Base-by-base conservation (phyloP, 2,888 invertebrate genomes). In the Nezara viridula region DNA sequence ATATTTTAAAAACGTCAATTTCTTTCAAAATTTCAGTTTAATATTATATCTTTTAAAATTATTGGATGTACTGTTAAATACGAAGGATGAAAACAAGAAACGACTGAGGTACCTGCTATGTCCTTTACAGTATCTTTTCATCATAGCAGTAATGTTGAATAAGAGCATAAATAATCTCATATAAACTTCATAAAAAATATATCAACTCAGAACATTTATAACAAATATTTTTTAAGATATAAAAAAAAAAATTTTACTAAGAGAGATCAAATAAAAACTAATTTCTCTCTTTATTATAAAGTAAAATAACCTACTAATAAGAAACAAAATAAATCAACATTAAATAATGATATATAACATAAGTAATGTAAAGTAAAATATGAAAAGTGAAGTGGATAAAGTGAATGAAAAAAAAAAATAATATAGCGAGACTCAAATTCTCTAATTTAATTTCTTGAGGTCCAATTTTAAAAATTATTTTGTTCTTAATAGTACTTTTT, bases 71-170 rank as follows among this genome's bases (percentile, higher is more conserved):
- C 24, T n/a, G n/a, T 7, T 10, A 19, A 10, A 55, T n/a, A 55
- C 4, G 3, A 21, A n/a, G n/a, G n/a, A n/a, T n/a, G n/a, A n/a
- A n/a, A 52, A 21, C 0, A 21, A 52, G 21, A 19, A 21, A 52
- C 19, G 7, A 52, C 21, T 21, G 50, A 52, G 21, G 21, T n/a
- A 55, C 24, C 55, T 55, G 55, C 55, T 55, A 55, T n/a, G 55
- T 55, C 55, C n/a, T n/a, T 55, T n/a, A 55, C n/a, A 24, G 55
- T 10, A 55, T 10, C 24, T 55, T 55, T 55, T 55, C n/a, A 55
- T n/a, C 55, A 55, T 55, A 55, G 55, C 55, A 55, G n/a, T 55
- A 55, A n/a, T 55, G n/a, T 55, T n/a, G n/a, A 55, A n/a, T n/a
- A 55, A 55, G n/a, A 55, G 55, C 9, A 55, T n/a, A 55, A 55